A percentile compares a stretch with the other conserved stretches of the same genome.
phyloP scores from a whole-genome alignment of 2,113 vertebrate genomes.

The Cranoglanis bouderius region DNA sequence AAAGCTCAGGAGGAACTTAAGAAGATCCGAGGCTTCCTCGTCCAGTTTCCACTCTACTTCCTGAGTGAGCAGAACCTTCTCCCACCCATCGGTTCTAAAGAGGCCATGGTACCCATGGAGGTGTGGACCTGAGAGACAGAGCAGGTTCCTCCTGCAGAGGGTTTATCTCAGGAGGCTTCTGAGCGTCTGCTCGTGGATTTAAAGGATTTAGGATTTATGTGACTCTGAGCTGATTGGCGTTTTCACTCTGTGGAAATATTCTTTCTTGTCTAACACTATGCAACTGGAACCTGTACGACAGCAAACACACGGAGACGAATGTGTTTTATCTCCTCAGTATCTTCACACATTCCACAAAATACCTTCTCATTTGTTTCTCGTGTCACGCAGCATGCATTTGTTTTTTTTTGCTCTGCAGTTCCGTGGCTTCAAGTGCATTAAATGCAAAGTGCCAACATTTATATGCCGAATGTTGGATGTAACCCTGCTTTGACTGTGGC shows the following conservation, averaged over 20 bases:
- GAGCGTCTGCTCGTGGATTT: neutral
- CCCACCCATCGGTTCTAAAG: constrained; percentile 91
- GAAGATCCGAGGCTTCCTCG: constrained; percentile 92
- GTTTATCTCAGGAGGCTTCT: neutral
- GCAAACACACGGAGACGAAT: neutral
- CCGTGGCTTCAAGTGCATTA: constrained; percentile 13
- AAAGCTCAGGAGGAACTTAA: constrained; percentile 87
- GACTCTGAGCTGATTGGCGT: constrained; percentile 1
- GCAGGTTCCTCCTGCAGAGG: neutral
- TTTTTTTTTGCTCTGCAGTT: neutral
- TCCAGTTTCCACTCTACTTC: constrained; percentile 93
- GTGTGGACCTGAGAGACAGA: constrained; percentile 85
- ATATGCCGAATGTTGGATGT: neutral
- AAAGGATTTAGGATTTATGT: neutral
- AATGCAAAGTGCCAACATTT: constrained; percentile 42
- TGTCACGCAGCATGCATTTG: neutral
- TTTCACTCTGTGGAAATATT: neutral
- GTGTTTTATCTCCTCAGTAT: neutral
- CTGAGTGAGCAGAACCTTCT: constrained; percentile 87
- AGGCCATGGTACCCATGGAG: constrained; percentile 95
- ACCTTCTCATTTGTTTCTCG: neutral
- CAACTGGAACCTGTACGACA: constrained; percentile 35
- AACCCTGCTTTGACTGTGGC: neutral
- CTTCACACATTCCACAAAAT: constrained; percentile 17
- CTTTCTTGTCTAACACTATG: constrained; percentile 50